Evolutionary conservation across 2,888 invertebrate genomes (phyloP).

Genomic region (Stenurella melanura): DNA sequence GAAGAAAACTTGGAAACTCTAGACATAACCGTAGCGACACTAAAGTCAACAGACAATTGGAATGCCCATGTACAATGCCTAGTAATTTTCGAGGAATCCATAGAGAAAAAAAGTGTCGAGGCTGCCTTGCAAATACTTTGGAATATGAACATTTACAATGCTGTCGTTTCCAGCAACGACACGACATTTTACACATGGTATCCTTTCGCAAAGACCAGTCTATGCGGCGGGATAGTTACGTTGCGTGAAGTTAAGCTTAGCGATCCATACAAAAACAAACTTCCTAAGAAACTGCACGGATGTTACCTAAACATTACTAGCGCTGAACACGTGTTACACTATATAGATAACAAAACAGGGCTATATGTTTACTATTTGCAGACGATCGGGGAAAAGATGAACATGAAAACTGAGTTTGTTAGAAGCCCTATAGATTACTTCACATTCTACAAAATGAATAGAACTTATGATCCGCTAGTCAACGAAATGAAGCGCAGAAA

Average conservation of each 20-base stretch:
- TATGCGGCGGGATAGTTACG: conserved; percentile 7
- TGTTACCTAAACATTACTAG: neutral
- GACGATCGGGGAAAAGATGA: neutral
- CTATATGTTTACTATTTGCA: neutral
- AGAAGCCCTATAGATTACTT: neutral
- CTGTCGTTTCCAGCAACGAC: neutral
- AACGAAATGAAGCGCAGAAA: neutral
- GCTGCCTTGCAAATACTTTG: neutral
- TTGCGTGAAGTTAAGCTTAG: neutral
- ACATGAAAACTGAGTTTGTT: neutral
- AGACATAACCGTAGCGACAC: neutral
- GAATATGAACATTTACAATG: neutral
- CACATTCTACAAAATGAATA: neutral
- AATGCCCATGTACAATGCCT: neutral
- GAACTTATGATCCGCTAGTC: neutral
- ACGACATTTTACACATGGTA: conserved; percentile 27
- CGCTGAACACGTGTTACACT: neutral
- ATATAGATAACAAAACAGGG: neutral
- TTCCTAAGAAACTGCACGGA: neutral
- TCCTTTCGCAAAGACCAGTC: conserved; percentile 15
- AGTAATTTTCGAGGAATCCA: conserved; percentile 1
- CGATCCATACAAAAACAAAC: conserved; percentile 1
- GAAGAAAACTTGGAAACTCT: neutral
- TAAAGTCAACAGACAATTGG: neutral
- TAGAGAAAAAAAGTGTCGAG: neutral